Evolutionary conservation across 2,888 invertebrate genomes (phyloP), one percentile per base, ranked within the genome.

Genomic region (Eupithecia dodoneata): DNA sequence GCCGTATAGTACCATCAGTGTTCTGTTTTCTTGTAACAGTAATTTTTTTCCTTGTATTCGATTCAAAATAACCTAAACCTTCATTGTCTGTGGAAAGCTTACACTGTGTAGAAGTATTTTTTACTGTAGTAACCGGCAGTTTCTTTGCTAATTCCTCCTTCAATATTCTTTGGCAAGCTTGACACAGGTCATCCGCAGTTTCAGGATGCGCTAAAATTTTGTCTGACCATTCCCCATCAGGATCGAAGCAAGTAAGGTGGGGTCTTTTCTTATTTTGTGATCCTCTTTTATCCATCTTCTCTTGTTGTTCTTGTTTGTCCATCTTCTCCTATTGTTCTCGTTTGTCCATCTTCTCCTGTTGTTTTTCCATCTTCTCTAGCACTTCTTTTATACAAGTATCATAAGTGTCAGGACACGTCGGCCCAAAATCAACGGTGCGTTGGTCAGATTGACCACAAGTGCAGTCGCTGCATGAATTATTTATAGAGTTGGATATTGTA

Each of bases 1-100:
- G 89, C 49, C 81, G 79, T 42, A 89, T 83, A 2, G 85, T 87
- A 3, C 89, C 90, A 83, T 90, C 89, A 7, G 79, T 72, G 47
- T 88, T 87, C 55, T 81, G 80, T 2, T 80, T 83, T 79, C 88
- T 83, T 59, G 77, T 87, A 0, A 90, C 80, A 81, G 81, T 88
- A n/a, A 81, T 84, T 41, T 87, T 87, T 80, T 82, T 88, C 18
- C 84, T 83, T 5, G 85, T 76, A 74, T 85, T 86, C 44, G 82
- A 85, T 79, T 89, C 87, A 77, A 85, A 87, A 52, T 85, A 87
- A 5, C 87, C 88, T 49, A 86, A 76, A 13, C 77, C 76, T 30
- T 73, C 82, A 42, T 85, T 83, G 9, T 77, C 9, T 63, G 30
- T 3, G 12, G 18, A 10, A 10, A 2, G 4, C 52, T 63, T 18